phyloP scores from a whole-genome alignment of 2,888 invertebrate genomes.

The Nyleta sp. region DNA sequence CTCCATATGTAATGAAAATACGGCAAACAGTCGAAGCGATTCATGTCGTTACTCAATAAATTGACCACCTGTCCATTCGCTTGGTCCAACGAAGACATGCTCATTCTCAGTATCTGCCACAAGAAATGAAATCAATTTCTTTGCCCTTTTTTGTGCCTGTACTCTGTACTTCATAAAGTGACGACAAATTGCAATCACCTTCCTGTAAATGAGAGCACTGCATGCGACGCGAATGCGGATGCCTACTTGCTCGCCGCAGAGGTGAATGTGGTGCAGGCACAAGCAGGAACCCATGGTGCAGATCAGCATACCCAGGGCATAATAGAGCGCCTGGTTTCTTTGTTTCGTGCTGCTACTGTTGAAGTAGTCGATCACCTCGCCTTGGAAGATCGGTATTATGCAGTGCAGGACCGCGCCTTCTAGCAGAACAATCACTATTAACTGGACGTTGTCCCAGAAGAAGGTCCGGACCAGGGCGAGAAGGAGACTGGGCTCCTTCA shows the following conservation, averaged over 20 bases:
- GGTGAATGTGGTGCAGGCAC: constrained; percentile 45
- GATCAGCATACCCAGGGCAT: too few species aligned
- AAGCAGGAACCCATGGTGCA: constrained; percentile 37
- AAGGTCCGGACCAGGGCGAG: constrained; percentile 82
- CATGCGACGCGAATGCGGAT: background rate
- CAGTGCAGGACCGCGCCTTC: constrained; percentile 58
- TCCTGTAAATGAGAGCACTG: background rate
- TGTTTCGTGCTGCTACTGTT: constrained; percentile 79
- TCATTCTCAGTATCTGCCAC: too few species aligned
- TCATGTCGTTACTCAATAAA: too few species aligned
- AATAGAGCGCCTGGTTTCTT: constrained; percentile 85
- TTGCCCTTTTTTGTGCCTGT: too few species aligned
- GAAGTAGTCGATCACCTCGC: constrained; percentile 74
- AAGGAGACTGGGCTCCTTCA: constrained; percentile 80
- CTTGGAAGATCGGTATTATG: constrained; percentile 71
- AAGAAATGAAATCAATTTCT: too few species aligned
- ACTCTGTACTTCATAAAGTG: too few species aligned
- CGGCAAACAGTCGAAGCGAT: too few species aligned
- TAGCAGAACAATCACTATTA: constrained; percentile 62
- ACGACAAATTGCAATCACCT: too few species aligned
- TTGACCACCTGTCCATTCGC: too few species aligned
- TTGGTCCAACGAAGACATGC: too few species aligned
- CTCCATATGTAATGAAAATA: too few species aligned
- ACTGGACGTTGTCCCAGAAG: constrained; percentile 72
- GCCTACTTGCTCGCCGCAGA: constrained; percentile 3